Conservation (phyloP, 2,797 vertebrate genomes). For the Rhinatrema bivittatum region DNA sequence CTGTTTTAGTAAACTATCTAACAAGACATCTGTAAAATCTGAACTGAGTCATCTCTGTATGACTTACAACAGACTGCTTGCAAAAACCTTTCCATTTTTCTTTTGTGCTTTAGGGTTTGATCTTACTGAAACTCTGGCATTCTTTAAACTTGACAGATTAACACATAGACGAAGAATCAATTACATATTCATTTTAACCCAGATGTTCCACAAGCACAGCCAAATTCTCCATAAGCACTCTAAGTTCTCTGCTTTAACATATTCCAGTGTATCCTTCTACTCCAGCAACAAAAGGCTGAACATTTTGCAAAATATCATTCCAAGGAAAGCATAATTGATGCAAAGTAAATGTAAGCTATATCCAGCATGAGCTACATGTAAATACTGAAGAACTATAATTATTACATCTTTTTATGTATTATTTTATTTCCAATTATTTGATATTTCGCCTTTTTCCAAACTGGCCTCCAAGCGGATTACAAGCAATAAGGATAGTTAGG, state of each 20-base stretch:
- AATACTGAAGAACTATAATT: too few species aligned
- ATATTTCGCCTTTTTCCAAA: too few species aligned
- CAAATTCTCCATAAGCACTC: constrained; percentile 27
- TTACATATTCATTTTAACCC: constrained; percentile 43
- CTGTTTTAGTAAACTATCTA: too few species aligned
- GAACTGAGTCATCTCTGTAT: neutral
- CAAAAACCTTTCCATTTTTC: constrained; percentile 2
- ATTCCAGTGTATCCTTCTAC: constrained; percentile 6
- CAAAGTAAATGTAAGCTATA: too few species aligned
- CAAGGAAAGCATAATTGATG: too few species aligned
- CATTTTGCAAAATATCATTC: too few species aligned
- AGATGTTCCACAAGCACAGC: constrained; percentile 27
- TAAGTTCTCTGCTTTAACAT: constrained; percentile 24
- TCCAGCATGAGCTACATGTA: too few species aligned
- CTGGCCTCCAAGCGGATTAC: too few species aligned
- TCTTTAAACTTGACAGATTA: constrained; percentile 37
- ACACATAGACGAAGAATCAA: constrained; percentile 37
- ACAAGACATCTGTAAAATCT: too few species aligned
- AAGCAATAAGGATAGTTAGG: too few species aligned
- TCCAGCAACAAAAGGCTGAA: constrained; percentile 11
- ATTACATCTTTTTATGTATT: too few species aligned
- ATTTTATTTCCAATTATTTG: too few species aligned
- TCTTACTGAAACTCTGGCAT: constrained; percentile 20
- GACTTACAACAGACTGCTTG: neutral
- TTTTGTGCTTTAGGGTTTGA: neutral